Conservation (phyloP, 2,888 invertebrate genomes). For the Phyto melanocephala region DNA sequence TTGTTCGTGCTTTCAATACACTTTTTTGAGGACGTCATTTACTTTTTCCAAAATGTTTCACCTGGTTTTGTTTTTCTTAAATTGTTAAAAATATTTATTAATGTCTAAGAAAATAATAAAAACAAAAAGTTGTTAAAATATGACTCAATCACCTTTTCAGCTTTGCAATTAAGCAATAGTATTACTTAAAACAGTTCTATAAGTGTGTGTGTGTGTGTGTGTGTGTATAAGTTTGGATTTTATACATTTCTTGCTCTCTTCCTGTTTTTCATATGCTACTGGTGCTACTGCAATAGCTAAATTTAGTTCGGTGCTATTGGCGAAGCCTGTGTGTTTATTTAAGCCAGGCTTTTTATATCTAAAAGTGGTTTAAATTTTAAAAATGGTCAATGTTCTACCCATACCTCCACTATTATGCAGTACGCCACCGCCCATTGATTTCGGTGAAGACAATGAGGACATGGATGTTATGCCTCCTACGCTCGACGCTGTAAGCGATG, state of each 20-base stretch:
- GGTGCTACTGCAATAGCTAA: neutral
- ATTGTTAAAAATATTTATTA: neutral
- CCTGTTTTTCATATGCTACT: neutral
- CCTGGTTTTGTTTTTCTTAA: neutral
- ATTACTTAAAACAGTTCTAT: slow-evolving; percentile 29
- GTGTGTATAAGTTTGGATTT: neutral
- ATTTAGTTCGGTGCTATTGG: neutral
- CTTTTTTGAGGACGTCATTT: slow-evolving; percentile 38
- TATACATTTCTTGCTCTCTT: slow-evolving; percentile 21
- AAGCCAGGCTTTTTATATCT: slow-evolving; percentile 5
- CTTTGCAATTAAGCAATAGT: slow-evolving; percentile 26
- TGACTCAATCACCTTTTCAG: slow-evolving; percentile 60
- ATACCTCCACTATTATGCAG: slow-evolving; percentile 81
- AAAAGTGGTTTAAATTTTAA: slow-evolving; percentile 33
- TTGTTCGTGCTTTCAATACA: neutral
- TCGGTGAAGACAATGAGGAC: slow-evolving; percentile 76
- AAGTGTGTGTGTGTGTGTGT: slow-evolving; percentile 5
- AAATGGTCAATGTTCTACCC: slow-evolving; percentile 65
- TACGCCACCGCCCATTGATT: slow-evolving; percentile 81
- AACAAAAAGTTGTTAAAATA: slow-evolving; percentile 40
- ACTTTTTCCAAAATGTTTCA: neutral
- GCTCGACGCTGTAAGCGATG: slow-evolving; percentile 74
- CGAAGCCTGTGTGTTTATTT: neutral
- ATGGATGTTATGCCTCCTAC: slow-evolving; percentile 77
- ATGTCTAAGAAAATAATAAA: neutral